Conservation (phyloP, 2,888 invertebrate genomes). For the Salticus scenicus region DNA sequence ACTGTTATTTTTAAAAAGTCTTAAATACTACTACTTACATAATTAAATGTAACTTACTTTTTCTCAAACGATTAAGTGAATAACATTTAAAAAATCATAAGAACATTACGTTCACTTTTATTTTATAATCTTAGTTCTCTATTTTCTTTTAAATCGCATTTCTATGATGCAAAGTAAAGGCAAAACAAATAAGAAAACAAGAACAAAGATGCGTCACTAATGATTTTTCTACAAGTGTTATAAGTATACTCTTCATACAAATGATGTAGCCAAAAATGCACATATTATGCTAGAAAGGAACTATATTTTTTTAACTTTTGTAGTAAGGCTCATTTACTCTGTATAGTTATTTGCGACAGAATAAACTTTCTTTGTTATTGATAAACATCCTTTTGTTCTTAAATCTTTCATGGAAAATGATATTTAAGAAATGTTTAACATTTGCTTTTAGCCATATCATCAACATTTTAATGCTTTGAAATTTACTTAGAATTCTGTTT, state of each 20-base stretch:
- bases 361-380: too few relatives aligned
- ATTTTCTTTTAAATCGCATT: neutral
- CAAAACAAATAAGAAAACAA: neutral
- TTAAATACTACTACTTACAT: neutral
- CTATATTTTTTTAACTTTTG: neutral
- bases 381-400: too few relatives aligned
- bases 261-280: neutral
- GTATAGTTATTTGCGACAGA: too few relatives aligned
- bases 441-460: too few relatives aligned
- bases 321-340: too few relatives aligned
- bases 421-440: too few relatives aligned
- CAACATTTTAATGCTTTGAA: too few relatives aligned
- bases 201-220: conserved; percentile 3
- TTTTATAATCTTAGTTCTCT: neutral
- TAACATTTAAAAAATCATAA: neutral
- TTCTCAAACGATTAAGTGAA: neutral
- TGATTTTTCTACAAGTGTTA: conserved; percentile 8
- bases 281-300: neutral
- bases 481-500: too few relatives aligned
- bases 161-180: neutral
- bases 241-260: neutral
- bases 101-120: neutral
- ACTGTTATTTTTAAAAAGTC: too few relatives aligned
- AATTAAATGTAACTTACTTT: neutral
- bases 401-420: too few relatives aligned